Conservation (phyloP, 1,140 invertebrate species). For the Heliconius eleuchia region DNA sequence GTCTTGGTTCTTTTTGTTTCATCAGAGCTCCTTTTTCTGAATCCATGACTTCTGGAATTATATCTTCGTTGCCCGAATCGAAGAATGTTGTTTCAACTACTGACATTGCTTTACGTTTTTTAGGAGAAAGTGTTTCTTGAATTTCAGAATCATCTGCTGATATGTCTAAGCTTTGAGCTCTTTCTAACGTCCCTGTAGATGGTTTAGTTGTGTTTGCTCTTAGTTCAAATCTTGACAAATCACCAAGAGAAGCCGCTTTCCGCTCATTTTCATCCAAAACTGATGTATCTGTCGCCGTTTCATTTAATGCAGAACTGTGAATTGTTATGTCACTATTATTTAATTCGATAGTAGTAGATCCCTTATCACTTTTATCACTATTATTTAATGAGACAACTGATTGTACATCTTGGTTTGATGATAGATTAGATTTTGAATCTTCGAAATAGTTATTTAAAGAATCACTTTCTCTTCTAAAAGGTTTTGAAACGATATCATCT, state of each 20-base stretch:
- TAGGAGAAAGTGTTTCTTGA: conserved; percentile 83
- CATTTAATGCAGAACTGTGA: conserved; percentile 85
- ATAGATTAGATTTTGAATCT: conserved; percentile 78
- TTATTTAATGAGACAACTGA: conserved; percentile 76
- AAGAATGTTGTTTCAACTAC: conserved; percentile 79
- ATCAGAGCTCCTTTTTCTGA: conserved; percentile 62
- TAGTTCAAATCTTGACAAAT: conserved; percentile 88
- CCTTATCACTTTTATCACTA: conserved; percentile 76
- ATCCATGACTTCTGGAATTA: conserved; percentile 68
- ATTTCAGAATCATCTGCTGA: conserved; percentile 82
- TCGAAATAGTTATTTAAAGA: conserved; percentile 79
- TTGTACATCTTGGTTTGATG: conserved; percentile 74
- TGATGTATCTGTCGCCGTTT: conserved; percentile 77
- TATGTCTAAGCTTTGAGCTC: conserved; percentile 91
- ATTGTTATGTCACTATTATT: conserved; percentile 89
- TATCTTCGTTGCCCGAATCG: conserved; percentile 64
- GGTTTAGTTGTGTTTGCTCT: conserved; percentile 78
- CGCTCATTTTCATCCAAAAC: conserved; percentile 85
- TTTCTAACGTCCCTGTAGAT: conserved; percentile 84
- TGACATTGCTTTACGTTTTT: conserved; percentile 85
- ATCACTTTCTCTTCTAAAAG: conserved; percentile 77
- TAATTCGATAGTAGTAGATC: conserved; percentile 84
- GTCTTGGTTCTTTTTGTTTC: conserved; percentile 84
- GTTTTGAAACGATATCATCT: conserved; percentile 74
- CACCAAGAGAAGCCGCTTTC: conserved; percentile 90